These are phyloP conservation scores for Orgyia antiqua DNA, from an alignment of 2,888 invertebrate species.

Conservation along the genomic window DNA sequence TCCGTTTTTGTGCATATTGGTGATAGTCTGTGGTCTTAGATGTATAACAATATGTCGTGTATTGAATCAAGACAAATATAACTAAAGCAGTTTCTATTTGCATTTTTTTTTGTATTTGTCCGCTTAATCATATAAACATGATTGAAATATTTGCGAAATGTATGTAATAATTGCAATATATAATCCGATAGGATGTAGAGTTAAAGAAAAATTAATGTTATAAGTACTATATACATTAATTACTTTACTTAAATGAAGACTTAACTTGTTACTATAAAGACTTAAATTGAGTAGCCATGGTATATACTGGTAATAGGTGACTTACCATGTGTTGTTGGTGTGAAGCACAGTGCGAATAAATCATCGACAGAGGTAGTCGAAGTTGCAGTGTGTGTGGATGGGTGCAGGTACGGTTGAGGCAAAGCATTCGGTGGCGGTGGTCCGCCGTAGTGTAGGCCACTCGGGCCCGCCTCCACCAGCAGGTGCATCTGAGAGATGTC, in stretches of 20 bases:
- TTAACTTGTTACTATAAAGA: too few species aligned
- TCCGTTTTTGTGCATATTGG: slow-evolving; percentile 14
- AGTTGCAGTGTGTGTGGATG: slow-evolving; percentile 56
- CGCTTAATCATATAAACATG: too few species aligned
- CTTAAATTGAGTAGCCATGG: too few species aligned
- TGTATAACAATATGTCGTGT: background rate
- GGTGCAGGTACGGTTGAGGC: slow-evolving; percentile 59
- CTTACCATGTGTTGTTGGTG: slow-evolving; percentile 81
- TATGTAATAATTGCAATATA: too few species aligned
- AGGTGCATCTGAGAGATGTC: slow-evolving; percentile 90
- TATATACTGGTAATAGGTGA: too few species aligned
- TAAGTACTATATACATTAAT: too few species aligned
- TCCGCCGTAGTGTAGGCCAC: slow-evolving; percentile 68
- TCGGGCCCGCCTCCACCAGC: slow-evolving; percentile 80
- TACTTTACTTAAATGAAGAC: too few species aligned
- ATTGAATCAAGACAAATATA: slow-evolving; percentile 5
- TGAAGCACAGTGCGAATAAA: slow-evolving; percentile 86
- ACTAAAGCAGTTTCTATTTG: too few species aligned
- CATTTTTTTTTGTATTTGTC: too few species aligned
- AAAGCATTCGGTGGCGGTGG: slow-evolving; percentile 68
- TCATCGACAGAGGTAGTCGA: slow-evolving; percentile 83
- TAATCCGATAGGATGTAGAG: too few species aligned
- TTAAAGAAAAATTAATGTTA: too few species aligned
- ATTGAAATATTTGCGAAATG: too few species aligned
- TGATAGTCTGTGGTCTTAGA: background rate